A percentile compares a stretch with the other conserved stretches of the same genome.
These are phyloP conservation scores for Microcebus tavaratra DNA, from an alignment of 2,113 vertebrate species.

Conservation along the genomic window DNA sequence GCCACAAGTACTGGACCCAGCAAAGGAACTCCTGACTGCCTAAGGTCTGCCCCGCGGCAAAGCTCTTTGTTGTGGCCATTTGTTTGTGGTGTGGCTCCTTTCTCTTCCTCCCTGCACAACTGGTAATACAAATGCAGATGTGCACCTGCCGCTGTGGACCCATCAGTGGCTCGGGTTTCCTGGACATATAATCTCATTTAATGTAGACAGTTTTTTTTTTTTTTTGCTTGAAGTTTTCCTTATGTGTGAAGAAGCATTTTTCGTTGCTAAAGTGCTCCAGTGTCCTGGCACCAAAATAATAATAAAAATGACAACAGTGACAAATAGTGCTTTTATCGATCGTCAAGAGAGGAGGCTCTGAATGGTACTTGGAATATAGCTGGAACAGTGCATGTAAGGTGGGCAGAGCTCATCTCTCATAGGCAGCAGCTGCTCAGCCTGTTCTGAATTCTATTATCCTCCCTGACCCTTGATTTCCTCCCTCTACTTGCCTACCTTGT, in stretches of 20 bases:
- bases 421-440: background rate
- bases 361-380: background rate
- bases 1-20: background rate
- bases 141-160: background rate
- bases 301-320: background rate
- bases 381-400: rapidly evolving
- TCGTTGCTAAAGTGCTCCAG: background rate
- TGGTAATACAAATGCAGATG: background rate
- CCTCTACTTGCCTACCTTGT: background rate
- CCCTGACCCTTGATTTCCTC: background rate
- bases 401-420: background rate
- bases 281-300: slow-evolving; percentile 11
- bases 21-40: background rate
- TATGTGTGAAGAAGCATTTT: background rate
- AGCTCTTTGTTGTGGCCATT: background rate
- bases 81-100: background rate
- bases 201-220: background rate
- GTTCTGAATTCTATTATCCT: background rate
- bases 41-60: background rate
- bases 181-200: background rate
- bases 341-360: background rate
- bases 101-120: background rate
- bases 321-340: background rate
- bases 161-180: background rate
- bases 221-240: background rate